Evolutionary conservation across 2,888 invertebrate species (phyloP).

Genomic region (Diplolepis rosae): DNA sequence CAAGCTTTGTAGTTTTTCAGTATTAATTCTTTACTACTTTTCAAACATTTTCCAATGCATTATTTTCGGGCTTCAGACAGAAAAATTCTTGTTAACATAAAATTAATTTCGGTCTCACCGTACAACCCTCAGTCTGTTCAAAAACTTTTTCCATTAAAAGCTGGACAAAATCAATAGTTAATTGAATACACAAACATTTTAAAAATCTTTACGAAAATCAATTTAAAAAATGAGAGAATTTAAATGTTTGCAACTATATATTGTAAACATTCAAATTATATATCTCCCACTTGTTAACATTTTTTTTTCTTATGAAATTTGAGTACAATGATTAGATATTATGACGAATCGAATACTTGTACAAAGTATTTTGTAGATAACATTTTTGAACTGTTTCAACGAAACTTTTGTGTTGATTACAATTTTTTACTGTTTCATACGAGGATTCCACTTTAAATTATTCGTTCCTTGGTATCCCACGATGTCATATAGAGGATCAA

Average conservation of each 20-base stretch:
- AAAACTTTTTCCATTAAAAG: not conserved
- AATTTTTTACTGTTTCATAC: conserved; percentile 27
- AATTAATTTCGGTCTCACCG: not conserved
- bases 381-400: not conserved
- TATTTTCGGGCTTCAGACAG: too few species aligned
- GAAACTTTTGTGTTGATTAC: not conserved
- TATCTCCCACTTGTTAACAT: not conserved
- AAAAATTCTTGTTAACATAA: not conserved
- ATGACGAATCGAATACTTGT: not conserved
- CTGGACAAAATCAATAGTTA: not conserved
- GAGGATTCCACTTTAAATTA: not conserved
- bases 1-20: not conserved
- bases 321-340: not conserved
- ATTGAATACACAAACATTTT: too few species aligned
- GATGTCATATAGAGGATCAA: not conserved
- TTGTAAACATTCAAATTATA: not conserved
- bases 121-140: too few species aligned
- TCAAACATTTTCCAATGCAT: not conserved
- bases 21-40: not conserved
- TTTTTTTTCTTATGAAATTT: not conserved
- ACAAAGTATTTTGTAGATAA: not conserved
- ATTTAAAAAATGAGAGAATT: too few species aligned
- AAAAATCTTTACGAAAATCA: too few species aligned
- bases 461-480: not conserved
- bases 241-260: too few species aligned